Percentiles rank a stretch among this genome's conserved stretches.
Evolutionary conservation across 2,113 vertebrate genomes (phyloP).

Genomic region (Megaceryle maxima): DNA sequence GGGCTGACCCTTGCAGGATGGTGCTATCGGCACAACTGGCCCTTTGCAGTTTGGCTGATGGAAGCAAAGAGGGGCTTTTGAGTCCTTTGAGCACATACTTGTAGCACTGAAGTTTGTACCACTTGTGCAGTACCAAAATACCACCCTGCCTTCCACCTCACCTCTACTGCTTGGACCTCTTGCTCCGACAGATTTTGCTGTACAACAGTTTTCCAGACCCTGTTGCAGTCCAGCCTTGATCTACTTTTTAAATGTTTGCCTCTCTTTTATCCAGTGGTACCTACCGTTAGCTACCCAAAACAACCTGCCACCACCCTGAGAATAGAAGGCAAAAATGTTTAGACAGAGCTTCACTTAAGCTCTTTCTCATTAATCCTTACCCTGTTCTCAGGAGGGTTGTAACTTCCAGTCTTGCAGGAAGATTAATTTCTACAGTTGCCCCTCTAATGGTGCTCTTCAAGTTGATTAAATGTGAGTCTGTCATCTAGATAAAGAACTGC

Average conservation of each 20-base stretch:
- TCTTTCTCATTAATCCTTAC: not conserved
- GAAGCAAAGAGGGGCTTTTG: not conserved
- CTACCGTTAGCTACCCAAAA: not conserved
- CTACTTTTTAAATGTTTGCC: not conserved
- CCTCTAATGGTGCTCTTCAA: not conserved
- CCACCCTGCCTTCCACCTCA: not conserved
- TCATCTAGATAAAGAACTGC: not conserved
- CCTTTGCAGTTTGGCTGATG: fast-evolving
- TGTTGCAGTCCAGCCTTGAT: not conserved
- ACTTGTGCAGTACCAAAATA: fast-evolving
- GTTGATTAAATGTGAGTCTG: not conserved
- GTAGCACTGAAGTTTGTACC: not conserved
- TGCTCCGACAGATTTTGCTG: not conserved
- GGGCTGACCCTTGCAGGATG: not conserved
- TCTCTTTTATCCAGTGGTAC: not conserved
- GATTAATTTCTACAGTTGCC: not conserved
- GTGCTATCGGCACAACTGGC: not conserved
- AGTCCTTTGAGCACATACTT: not conserved
- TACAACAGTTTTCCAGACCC: not conserved
- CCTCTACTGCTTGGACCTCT: not conserved
- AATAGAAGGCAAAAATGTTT: not conserved
- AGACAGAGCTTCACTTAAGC: not conserved
- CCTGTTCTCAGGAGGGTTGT: not conserved
- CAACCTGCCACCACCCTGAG: not conserved
- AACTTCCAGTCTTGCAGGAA: not conserved